Evolutionary conservation across 2,113 vertebrate species (phyloP), one percentile per base, ranked within the genome.

Genomic region (Solea senegalensis): DNA sequence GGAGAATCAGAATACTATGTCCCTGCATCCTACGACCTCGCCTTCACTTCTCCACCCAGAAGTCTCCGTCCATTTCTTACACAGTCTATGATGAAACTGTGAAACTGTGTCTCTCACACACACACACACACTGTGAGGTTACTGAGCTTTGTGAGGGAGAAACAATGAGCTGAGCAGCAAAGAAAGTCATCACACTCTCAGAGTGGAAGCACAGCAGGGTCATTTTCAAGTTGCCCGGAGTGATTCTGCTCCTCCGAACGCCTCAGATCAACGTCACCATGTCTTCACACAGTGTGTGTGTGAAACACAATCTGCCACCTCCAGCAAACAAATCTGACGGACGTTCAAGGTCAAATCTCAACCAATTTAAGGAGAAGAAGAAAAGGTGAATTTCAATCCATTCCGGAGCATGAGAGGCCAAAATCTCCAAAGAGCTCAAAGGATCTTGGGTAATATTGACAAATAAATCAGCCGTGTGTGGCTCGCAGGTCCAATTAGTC

Each of bases 51-150:
- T 6, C 5, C 3, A 34, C 34, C 34, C 34, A 34, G 34, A 34
- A 34, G 34, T 3, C 34, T 34, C 3, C 34, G 34, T 34, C 34
- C 34, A 34, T 6, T 34, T 34, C 34, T 34, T 34, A 34, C 34
- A 34, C 34, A 34, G 34, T 34, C 34, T 6, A 34, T 34, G 34
- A 34, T 34, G 34, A 34, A 34, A 6, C 5, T 2, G 34, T 1
- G 44, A 78, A 21, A 21, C 21, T 21, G 60, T 34, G 63, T 76
- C 58, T 76, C 64, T 28, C 9, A 9, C 49, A 43, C 58, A 51
- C 51, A 76, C 14, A 65, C 56, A 52, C 63, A 7, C 57, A 15
- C 71, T 9, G 52, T 69, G 65, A 84, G 81, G 77, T 80, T 65
- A 68, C 69, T 1, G n/a, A 27, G 69, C 72, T 68, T 68, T 12